Evolutionary conservation across 2,113 vertebrate genomes (phyloP).

Genomic region (Rhabdomys dilectus): DNA sequence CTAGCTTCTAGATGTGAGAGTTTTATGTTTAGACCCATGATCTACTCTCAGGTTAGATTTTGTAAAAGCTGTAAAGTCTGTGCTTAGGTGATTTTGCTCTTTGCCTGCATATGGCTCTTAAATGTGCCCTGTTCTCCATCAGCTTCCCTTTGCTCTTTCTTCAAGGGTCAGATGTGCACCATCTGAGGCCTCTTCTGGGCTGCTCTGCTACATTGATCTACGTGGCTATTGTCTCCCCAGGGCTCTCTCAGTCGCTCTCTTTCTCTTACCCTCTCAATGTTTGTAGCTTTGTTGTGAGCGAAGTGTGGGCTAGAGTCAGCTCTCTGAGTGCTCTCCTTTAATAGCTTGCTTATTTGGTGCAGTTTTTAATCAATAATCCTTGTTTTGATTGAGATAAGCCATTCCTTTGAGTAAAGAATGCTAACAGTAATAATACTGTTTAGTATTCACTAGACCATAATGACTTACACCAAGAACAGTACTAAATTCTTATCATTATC

Average conservation of each 20-base stretch:
- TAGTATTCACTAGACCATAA: not conserved
- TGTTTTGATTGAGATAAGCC: not conserved
- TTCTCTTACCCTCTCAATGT: not conserved
- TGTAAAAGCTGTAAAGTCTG: not conserved
- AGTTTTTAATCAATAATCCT: not conserved
- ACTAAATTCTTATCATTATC: not conserved
- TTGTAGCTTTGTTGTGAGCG: not conserved
- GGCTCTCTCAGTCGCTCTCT: not conserved
- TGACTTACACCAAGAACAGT: not conserved
- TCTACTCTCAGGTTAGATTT: not conserved
- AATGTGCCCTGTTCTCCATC: not conserved
- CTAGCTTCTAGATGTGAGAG: not conserved
- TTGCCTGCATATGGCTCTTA: not conserved
- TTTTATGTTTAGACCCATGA: not conserved
- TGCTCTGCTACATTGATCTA: not conserved
- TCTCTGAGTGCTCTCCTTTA: constrained; percentile 4
- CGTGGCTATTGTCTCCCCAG: too few species aligned
- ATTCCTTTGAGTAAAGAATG: not conserved
- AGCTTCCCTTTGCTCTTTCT: not conserved
- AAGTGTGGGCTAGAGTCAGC: not conserved
- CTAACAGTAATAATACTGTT: not conserved
- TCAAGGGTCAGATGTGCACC: not conserved
- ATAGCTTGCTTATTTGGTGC: not conserved
- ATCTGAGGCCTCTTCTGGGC: not conserved
- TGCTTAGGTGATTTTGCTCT: not conserved